Conservation (phyloP, 2,113 vertebrate genomes). For the Lasiurus borealis region DNA sequence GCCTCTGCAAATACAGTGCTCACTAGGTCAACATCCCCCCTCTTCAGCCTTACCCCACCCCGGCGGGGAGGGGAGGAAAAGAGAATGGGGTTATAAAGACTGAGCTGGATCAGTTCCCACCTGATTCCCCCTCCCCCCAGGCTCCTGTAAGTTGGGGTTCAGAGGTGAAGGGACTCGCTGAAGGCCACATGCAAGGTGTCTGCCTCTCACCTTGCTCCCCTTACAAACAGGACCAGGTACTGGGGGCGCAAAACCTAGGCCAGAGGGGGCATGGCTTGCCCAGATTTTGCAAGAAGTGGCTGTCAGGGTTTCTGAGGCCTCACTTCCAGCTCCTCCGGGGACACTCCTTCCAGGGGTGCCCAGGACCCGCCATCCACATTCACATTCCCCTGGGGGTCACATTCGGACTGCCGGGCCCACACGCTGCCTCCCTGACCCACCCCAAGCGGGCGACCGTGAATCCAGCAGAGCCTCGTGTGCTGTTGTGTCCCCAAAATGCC, state of each 20-base stretch:
- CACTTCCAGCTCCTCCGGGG: not conserved
- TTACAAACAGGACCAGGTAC: not conserved
- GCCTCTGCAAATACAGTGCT: not conserved
- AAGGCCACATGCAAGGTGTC: not conserved
- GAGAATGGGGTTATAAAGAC: not conserved
- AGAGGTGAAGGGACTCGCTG: not conserved
- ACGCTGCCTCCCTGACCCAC: not conserved
- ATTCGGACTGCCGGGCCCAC: not conserved
- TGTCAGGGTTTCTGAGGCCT: not conserved
- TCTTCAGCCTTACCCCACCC: not conserved
- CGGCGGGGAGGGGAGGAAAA: fast-evolving
- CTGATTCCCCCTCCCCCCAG: not conserved
- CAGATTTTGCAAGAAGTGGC: not conserved
- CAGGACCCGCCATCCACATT: not conserved
- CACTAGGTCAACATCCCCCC: not conserved
- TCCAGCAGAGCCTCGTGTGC: not conserved
- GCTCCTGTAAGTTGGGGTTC: not conserved
- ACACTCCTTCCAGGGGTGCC: not conserved
- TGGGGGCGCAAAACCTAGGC: not conserved
- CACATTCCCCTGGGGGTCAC: not conserved
- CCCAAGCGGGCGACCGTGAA: not conserved
- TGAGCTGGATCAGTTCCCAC: not conserved
- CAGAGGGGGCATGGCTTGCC: not conserved
- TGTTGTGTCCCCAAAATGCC: not conserved
- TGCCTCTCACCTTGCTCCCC: not conserved